A percentile compares a stretch with the other conserved stretches of the same genome.
Evolutionary conservation across 2,888 invertebrate genomes (phyloP).

Genomic region (Callinectes sapidus): DNA sequence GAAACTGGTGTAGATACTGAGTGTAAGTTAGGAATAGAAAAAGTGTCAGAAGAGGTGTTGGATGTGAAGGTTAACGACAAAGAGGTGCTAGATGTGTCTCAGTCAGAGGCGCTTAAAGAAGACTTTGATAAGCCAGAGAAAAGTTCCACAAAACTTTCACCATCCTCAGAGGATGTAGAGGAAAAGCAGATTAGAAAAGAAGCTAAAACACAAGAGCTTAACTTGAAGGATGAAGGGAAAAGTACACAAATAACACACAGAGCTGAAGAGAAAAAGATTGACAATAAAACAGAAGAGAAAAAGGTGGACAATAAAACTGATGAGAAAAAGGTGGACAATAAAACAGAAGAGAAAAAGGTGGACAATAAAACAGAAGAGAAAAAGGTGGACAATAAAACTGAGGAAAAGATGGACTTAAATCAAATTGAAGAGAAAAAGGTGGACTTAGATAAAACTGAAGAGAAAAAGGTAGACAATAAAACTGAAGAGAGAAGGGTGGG

Average conservation of each 20-base stretch:
- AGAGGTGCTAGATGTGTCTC: neutral
- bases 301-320: neutral
- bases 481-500: neutral
- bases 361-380: neutral
- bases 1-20: neutral
- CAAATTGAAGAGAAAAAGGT: conserved; percentile 11
- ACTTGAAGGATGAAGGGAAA: neutral
- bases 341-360: conserved; percentile 6
- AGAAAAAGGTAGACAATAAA: neutral
- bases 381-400: neutral
- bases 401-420: neutral
- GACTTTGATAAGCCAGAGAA: neutral
- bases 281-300: neutral
- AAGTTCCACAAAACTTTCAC: neutral
- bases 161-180: neutral
- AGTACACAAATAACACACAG: neutral
- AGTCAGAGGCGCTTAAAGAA: neutral
- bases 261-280: neutral
- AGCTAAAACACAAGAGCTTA: neutral
- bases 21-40: conserved; percentile 5
- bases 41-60: neutral
- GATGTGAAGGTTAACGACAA: neutral
- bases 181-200: neutral
- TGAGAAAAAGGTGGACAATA: too few relatives aligned
- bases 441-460: neutral